Evolutionary conservation across 2,113 vertebrate genomes (phyloP).

Genomic region (Atractosteus spatula): DNA sequence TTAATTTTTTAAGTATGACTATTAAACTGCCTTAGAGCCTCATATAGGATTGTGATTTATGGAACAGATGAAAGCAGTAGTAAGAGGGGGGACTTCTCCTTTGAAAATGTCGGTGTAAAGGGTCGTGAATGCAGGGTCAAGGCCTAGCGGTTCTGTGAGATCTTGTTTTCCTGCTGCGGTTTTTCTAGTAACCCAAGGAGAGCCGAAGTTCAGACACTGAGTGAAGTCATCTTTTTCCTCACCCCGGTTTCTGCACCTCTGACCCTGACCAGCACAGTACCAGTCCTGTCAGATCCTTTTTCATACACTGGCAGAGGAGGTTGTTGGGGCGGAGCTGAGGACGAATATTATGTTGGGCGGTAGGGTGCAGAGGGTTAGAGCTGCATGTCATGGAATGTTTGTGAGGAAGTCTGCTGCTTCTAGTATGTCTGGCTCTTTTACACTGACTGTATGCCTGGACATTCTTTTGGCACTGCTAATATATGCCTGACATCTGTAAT

Average conservation of each 20-base stretch:
- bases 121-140: neutral
- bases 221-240: neutral
- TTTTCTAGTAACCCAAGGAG: neutral
- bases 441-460: neutral
- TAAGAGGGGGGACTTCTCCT: neutral
- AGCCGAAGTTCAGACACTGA: neutral
- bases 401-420: constrained; percentile 19
- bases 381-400: constrained; percentile 3
- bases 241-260: neutral
- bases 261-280: neutral
- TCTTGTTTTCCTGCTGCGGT: neutral
- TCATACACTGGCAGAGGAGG: neutral
- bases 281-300: neutral
- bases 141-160: neutral
- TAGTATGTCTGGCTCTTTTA: constrained; percentile 1
- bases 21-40: neutral
- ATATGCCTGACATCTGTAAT: constrained; percentile 20
- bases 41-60: neutral
- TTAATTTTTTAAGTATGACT: constrained; percentile 1
- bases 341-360: too few relatives aligned
- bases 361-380: neutral
- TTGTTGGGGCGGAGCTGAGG: too few relatives aligned
- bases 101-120: neutral
- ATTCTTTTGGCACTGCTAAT: constrained; percentile 23
- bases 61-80: neutral